Conservation (phyloP, 2,797 vertebrate genomes). For the Silurus aristotelis region DNA sequence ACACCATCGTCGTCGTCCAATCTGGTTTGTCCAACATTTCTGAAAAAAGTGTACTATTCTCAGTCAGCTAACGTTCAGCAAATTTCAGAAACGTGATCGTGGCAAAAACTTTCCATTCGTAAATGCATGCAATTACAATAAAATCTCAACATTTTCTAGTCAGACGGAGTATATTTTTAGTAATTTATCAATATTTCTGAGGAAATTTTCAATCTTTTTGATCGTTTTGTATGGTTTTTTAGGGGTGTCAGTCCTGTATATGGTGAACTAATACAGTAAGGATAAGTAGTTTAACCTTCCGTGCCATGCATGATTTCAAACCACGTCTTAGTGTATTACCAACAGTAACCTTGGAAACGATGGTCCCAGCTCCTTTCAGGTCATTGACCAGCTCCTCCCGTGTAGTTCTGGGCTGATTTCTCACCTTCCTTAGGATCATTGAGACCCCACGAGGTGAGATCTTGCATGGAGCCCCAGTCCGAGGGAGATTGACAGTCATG, state of each 20-base stretch:
- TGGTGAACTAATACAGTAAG: background rate
- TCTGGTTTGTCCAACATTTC: constrained; percentile 61
- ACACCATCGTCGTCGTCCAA: constrained; percentile 67
- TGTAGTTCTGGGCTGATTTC: too few species aligned
- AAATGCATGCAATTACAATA: background rate
- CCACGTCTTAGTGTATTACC: too few species aligned
- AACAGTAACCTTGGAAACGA: too few species aligned
- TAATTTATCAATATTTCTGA: background rate
- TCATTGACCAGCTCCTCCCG: too few species aligned
- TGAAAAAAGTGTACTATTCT: background rate
- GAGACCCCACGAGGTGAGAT: too few species aligned
- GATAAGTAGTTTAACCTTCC: too few species aligned
- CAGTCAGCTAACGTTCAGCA: background rate
- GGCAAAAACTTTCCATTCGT: background rate
- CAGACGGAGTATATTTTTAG: background rate
- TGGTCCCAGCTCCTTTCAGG: too few species aligned
- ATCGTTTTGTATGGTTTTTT: background rate
- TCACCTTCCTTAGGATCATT: too few species aligned
- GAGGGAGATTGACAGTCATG: too few species aligned
- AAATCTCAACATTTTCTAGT: background rate
- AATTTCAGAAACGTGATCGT: background rate
- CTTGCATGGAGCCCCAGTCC: too few species aligned
- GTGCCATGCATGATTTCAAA: too few species aligned
- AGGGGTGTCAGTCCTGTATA: background rate
- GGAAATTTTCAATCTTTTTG: background rate